Evolutionary conservation across 2,113 vertebrate species (phyloP).

Genomic region (Myotis yumanensis): DNA sequence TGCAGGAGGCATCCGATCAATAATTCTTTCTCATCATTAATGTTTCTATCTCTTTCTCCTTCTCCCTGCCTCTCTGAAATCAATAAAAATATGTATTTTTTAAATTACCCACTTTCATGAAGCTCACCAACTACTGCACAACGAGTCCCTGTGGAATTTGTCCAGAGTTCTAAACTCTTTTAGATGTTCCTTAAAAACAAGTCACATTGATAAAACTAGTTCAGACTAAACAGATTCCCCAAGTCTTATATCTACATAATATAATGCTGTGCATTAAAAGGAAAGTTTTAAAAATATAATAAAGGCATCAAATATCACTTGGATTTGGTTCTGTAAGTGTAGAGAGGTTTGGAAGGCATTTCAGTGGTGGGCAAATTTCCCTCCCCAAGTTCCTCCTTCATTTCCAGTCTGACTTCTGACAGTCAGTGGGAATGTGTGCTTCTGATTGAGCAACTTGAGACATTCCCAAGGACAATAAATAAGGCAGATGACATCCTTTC

Average conservation of each 20-base stretch:
- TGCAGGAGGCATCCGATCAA: too few relatives aligned
- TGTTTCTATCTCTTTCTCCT: too few relatives aligned
- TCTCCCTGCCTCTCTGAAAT: too few relatives aligned
- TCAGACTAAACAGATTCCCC: neutral
- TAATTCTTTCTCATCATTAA: too few relatives aligned
- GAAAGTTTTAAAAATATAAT: neutral
- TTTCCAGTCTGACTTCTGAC: neutral
- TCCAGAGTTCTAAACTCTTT: neutral
- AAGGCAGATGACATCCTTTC: neutral
- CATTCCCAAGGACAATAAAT: neutral
- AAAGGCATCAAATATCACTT: neutral
- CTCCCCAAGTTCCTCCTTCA: neutral
- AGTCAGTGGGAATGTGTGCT: neutral
- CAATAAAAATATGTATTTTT: neutral
- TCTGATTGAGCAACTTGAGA: neutral
- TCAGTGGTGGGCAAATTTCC: neutral
- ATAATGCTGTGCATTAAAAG: neutral
- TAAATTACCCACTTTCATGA: neutral
- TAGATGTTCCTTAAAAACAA: constrained; percentile 8
- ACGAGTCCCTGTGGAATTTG: neutral
- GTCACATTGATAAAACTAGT: neutral
- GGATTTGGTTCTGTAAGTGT: neutral
- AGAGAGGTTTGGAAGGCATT: neutral
- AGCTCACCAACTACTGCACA: neutral
- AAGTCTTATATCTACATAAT: neutral